These are phyloP conservation scores for Macroglossus sobrinus DNA, from an alignment of 2,113 vertebrate genomes.

Conservation along the genomic window DNA sequence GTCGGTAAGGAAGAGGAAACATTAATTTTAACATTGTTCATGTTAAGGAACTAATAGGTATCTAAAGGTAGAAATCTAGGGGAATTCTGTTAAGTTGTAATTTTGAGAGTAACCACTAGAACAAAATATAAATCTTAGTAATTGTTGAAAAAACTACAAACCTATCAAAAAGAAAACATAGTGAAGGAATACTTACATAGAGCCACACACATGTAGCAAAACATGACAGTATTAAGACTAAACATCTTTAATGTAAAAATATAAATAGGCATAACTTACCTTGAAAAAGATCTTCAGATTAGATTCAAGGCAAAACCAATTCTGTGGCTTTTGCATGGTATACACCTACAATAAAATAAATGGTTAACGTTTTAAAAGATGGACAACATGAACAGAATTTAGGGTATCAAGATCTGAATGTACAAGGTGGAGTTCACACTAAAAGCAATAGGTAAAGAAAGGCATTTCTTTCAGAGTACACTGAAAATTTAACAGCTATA, in stretches of 20 bases:
- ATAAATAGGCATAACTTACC: not conserved
- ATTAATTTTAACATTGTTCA: constrained; percentile 7
- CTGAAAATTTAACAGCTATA: not conserved
- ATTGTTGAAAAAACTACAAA: not conserved
- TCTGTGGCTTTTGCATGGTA: not conserved
- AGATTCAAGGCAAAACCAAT: not conserved
- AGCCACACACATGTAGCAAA: not conserved
- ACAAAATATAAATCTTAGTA: not conserved
- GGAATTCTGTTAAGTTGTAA: not conserved
- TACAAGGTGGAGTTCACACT: not conserved
- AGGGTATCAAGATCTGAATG: not conserved
- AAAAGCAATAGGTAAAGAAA: not conserved
- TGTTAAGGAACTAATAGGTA: not conserved
- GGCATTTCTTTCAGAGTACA: not conserved
- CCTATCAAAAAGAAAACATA: not conserved
- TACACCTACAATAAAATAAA: not conserved
- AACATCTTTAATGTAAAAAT: not conserved
- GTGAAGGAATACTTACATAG: not conserved
- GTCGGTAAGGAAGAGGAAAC: not conserved
- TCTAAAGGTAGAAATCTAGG: not conserved
- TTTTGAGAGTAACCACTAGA: not conserved
- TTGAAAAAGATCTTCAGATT: not conserved
- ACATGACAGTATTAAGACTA: not conserved
- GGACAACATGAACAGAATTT: not conserved
- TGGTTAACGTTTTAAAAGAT: not conserved